Evolutionary conservation across 35 echinoderm and acorn worm species (phyloP), one percentile per base, ranked within the genome.

Genomic region (Ophioderma brevispina): DNA sequence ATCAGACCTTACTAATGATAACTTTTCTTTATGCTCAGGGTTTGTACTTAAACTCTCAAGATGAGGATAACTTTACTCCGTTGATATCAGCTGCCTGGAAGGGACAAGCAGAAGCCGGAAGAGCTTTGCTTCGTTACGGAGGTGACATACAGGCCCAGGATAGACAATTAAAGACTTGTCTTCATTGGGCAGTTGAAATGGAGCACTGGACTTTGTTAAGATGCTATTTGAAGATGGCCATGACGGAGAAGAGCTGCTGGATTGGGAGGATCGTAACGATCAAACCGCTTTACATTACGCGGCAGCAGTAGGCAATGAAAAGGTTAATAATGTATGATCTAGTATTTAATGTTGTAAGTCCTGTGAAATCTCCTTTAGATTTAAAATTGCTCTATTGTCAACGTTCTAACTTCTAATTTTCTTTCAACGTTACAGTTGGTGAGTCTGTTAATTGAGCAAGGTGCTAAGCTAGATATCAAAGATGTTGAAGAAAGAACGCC

Each of bases 161-260:
- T 76, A 39, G 36, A 30, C 33, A 90, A 17, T 32, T n/a, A 25
- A 96, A 96, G 75, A 80, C 86, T 3, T 89, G 91, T 33, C 64
- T 96, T 17, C 94, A 96, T 77, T 90, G 92, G 91, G 91, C 91
- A 13, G 90, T 92, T 3, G 94, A 96, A 64, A 92, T 87, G 91
- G 82, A 92, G 39, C 94, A 96, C 28, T 75, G 11, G 56, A 84
- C 0, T 89, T 92, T 36, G 94, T 93, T 0, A 79, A 55, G 76
- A 78, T 90, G 75, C 38, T 96, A 18, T 41, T 96, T 17, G 75
- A 80, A 49, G 33, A 90, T 40, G 81, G 81, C 13, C 14, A n/a
- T 25, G 38, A 35, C 35, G 88, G 80, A 17, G 13, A 78, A 36
- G 36, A 46, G 3, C 0, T 96, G 5, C 28, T 93, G 0, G 79